Base-by-base conservation (phyloP, 2,888 invertebrate species). In the Nomada ferruginata region DNA sequence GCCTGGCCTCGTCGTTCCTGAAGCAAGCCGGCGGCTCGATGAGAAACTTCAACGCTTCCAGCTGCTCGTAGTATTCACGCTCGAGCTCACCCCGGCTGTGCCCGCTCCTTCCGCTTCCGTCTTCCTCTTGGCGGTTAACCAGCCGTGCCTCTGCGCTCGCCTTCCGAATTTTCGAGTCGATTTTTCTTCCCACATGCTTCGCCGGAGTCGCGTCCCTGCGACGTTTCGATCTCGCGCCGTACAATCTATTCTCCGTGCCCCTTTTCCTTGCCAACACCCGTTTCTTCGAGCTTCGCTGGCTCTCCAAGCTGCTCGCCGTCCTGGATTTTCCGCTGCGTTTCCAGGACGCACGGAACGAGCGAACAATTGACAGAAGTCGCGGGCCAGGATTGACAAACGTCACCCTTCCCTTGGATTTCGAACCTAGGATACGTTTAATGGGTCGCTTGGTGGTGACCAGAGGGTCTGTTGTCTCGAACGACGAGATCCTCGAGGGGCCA, bases 361-460 rank as follows among this genome's bases (percentile, higher is more conserved):
- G 86, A 20, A 90, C 79, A 47, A 92, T 80, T 11, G 82, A 69
- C 9, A 91, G 77, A 5, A 91, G 80, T 36, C 87, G 88, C 2
- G 66, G 55, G 15, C 82, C 81, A 18, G 75, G 47, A 68, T 65
- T 50, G 68, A 42, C 55, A 60, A 64, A n/a, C 74, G 60, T 10
- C 63, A 64, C 36, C 66, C 84, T 79, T 68, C 87, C 36, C 74
- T 73, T 69, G 5, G 85, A 70, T 55, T 82, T 88, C 66, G 80
- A 85, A 7, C 55, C 73, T n/a, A 42, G 52, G 13, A 47, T 20
- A 23, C 72, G 84, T 23, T 60, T 29, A 42, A 61, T 65, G 0
- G 93, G 91, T 0, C 90, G 85, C 75, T 91, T 92, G 42, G 91
- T 92, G 55, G 90, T 91, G 42, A 91, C 87, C 52, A 93, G 81